Evolutionary conservation across 2,113 vertebrate species (phyloP).

Genomic region (Colinus virginianus): DNA sequence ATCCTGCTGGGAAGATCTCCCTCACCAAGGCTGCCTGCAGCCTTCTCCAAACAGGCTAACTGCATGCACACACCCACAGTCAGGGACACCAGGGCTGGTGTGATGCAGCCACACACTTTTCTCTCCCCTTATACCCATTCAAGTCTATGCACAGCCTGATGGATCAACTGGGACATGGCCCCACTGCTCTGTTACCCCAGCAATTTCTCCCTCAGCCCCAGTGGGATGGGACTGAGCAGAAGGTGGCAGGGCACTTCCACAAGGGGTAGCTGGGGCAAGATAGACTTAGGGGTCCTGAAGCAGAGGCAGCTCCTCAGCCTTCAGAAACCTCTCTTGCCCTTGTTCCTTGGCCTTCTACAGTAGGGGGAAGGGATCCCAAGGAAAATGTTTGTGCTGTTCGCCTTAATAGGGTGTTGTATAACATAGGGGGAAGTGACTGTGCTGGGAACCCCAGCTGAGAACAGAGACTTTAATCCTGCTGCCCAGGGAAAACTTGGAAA

Average conservation of each 20-base stretch:
- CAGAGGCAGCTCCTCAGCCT: constrained; percentile 2
- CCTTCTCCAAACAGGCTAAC: neutral
- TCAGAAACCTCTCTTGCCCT: neutral
- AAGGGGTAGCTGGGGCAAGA: neutral
- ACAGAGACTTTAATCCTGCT: constrained; percentile 74
- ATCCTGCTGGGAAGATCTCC: neutral
- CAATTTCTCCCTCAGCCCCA: neutral
- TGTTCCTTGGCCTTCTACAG: constrained; percentile 2
- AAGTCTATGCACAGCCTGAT: neutral
- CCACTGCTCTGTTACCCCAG: neutral
- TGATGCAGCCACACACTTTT: neutral
- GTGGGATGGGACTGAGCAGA: neutral
- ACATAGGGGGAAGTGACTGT: constrained; percentile 70
- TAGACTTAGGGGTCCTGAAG: neutral
- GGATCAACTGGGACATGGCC: neutral
- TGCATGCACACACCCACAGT: no score
- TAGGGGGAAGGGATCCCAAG: constrained; percentile 34
- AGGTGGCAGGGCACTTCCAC: neutral
- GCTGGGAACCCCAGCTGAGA: constrained; percentile 68
- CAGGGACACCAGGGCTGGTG: neutral
- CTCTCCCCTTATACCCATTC: neutral
- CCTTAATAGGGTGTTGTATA: constrained; percentile 74
- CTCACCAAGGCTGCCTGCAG: neutral
- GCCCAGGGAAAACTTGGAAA: constrained; percentile 72
- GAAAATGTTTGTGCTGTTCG: constrained; percentile 60